Base-by-base conservation (phyloP, 1,140 invertebrate species). In the Drosophila pectinifera region DNA sequence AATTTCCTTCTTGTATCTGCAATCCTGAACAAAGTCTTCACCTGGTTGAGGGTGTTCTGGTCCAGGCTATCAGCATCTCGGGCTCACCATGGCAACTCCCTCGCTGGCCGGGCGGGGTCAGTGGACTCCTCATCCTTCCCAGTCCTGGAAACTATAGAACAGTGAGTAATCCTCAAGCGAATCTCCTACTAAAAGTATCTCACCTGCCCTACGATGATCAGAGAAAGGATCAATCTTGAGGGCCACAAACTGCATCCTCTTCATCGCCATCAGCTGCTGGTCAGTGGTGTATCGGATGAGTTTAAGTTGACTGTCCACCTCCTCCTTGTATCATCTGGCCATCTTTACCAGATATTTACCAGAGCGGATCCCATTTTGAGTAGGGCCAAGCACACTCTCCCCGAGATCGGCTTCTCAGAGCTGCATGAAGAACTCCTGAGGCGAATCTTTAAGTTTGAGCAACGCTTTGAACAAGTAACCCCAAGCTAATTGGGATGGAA, bases 51-150 rank as follows among this genome's bases (percentile, higher is more conserved):
- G 1, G 81, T 78, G 4, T 75, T 49, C 2, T 36, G 20, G 43
- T 91, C 81, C 26, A 92, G 63, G 16, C 57, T 31, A 80, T 58
- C 13, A 92, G 53, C 3, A 91, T 68, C 13, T 91, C 79, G 1
- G 58, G 54, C 11, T 80, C 10, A 91, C 42, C 1, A 4, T 22
- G 22, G 22, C 22, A 1, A 22, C 22, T 22, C 22, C 22, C 22
- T 22, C 4, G 22, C 22, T 22, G 22, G 22, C 4, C 74, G 54
- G n/a, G 94, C 74, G 22, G 94, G 94, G 18, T 93, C 14, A 94
- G 95, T 16, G 95, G 90, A 0, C 93, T 1, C 22, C 22, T 22
- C 22, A 22, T 22, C 22, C 22, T 22, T 22, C 22, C 22, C 22
- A 22, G 22, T 4, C 22, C 22, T 22, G 22, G 22, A 4, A 22